Percentiles rank a stretch among this genome's conserved stretches.
phyloP scores from a whole-genome alignment of 2,888 invertebrate species.

The Rotaria magnacalcarata region DNA sequence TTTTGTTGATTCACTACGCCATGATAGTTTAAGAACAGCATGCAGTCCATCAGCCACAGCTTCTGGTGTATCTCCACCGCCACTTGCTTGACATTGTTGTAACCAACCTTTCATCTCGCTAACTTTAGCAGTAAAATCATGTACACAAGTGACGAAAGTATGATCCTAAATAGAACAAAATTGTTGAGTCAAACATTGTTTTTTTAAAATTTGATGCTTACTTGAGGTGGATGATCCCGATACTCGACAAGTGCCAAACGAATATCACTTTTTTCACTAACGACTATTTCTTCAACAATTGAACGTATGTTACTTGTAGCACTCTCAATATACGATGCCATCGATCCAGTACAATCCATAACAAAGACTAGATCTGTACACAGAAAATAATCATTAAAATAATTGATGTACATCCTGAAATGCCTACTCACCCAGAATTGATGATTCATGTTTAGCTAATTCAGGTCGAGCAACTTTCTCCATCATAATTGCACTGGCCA shows the following conservation, averaged over 20 bases:
- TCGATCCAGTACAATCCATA: conserved; percentile 55
- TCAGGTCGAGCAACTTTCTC: too few relatives aligned
- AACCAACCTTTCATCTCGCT: conserved; percentile 52
- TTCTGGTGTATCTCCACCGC: conserved; percentile 54
- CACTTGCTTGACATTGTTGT: conserved; percentile 50
- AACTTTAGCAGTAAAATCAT: conserved; percentile 53
- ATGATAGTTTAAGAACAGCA: conserved; percentile 52
- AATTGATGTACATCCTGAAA: too few relatives aligned
- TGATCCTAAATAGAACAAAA: conserved; percentile 47
- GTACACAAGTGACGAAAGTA: conserved; percentile 51
- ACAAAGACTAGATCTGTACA: conserved; percentile 52
- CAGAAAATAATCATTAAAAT: too few relatives aligned
- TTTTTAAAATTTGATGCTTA: conserved; percentile 47
- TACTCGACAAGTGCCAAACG: conserved; percentile 54
- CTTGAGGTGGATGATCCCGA: conserved; percentile 54
- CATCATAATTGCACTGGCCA: too few relatives aligned
- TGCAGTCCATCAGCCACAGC: conserved; percentile 55
- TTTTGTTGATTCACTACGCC: conserved; percentile 52
- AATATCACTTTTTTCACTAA: conserved; percentile 53
- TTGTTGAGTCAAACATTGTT: too few relatives aligned
- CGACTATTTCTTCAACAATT: conserved; percentile 53
- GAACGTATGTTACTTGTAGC: conserved; percentile 52
- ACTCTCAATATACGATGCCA: conserved; percentile 53
- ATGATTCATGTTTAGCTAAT: too few relatives aligned
- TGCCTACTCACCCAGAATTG: conserved; percentile 39